A percentile compares a stretch with the other conserved stretches of the same genome.
Evolutionary conservation across 1,140 invertebrate genomes (phyloP).

Genomic region (Zaprionus ghesquierei): DNA sequence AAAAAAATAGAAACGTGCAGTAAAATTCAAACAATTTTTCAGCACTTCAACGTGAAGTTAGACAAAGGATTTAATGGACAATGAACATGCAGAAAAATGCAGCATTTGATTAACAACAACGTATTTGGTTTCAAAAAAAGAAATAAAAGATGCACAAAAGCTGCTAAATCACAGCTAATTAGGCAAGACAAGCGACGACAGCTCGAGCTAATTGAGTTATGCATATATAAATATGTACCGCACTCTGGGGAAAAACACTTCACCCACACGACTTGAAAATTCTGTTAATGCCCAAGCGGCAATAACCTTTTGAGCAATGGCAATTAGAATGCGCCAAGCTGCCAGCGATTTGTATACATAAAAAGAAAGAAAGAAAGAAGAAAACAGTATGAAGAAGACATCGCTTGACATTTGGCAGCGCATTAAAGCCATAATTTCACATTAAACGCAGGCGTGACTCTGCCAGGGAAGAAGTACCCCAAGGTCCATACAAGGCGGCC

Average conservation of each 20-base stretch:
- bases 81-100: not conserved
- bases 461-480: constrained; percentile 38
- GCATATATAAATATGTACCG: not conserved
- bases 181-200: constrained; percentile 10
- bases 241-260: not conserved
- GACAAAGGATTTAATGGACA: not conserved
- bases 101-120: not conserved
- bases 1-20: not conserved
- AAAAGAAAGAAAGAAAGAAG: not conserved
- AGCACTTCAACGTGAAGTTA: not conserved
- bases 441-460: constrained; percentile 76
- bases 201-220: constrained; percentile 17
- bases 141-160: not conserved
- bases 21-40: not conserved
- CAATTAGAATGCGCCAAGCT: constrained; percentile 52
- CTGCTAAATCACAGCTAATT: not conserved
- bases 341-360: constrained; percentile 31
- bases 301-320: constrained; percentile 8
- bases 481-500: constrained; percentile 26
- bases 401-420: constrained; percentile 34
- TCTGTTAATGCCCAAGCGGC: not conserved
- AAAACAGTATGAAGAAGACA: not conserved
- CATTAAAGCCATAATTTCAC: constrained; percentile 79
- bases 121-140: not conserved
- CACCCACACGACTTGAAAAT: not conserved